Percentiles rank a stretch among this genome's conserved stretches.
phyloP scores from a whole-genome alignment of 2,797 vertebrate species.

The Carapus acus region DNA sequence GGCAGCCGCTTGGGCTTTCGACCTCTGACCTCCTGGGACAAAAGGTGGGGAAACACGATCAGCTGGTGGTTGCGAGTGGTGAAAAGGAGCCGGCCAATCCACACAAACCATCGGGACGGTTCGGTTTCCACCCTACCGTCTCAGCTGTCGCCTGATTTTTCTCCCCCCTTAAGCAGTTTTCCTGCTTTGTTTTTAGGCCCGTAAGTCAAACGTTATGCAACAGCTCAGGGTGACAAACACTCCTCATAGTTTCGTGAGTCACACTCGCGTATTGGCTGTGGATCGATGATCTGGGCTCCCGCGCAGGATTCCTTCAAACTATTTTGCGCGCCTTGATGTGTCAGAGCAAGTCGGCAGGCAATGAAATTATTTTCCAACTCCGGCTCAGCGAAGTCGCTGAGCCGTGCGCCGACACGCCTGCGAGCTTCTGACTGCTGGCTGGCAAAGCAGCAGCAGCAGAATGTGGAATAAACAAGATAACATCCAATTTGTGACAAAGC shows the following conservation, averaged over 20 bases:
- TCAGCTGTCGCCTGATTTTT: neutral
- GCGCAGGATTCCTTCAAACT: neutral
- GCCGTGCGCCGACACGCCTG: neutral
- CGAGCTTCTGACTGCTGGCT: no score
- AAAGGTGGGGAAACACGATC: conserved; percentile 21
- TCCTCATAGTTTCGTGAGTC: no score
- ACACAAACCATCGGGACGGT: conserved; percentile 5
- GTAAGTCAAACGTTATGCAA: no score
- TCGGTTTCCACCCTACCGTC: conserved; percentile 2
- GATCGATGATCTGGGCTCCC: no score
- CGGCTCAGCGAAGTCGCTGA: neutral
- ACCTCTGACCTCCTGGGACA: conserved; percentile 28
- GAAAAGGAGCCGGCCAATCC: conserved; percentile 22
- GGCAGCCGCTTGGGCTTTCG: conserved; percentile 4
- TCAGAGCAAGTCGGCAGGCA: conserved; percentile 12
- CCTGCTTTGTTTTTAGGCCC: no score
- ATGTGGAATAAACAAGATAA: no score
- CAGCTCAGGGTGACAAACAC: no score
- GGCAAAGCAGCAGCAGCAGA: no score
- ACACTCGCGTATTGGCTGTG: no score
- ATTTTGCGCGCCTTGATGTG: conserved; percentile 18
- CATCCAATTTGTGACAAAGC: no score
- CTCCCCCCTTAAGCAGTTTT: no score
- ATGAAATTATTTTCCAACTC: conserved; percentile 3
- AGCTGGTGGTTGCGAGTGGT: neutral